phyloP scores from a whole-genome alignment of 2,888 invertebrate genomes.

The Leucophenga maculata region DNA sequence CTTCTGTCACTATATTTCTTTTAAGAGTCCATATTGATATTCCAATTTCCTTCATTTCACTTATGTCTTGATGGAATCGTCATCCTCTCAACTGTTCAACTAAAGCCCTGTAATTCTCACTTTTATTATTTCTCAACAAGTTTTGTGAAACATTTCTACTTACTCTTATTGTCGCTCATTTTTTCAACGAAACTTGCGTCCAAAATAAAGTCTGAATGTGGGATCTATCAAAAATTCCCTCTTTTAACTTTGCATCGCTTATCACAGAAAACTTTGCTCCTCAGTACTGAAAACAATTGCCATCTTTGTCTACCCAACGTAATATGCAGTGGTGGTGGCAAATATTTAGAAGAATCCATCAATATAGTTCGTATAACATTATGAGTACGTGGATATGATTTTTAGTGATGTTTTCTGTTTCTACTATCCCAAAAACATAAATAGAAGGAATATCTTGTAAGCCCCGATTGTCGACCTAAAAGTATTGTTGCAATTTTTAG shows the following conservation, averaged over 20 bases:
- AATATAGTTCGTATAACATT: background rate
- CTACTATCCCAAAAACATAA: slow-evolving; percentile 19
- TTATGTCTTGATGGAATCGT: no score
- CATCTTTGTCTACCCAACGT: background rate
- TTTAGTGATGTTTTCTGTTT: background rate
- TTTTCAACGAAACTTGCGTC: no score
- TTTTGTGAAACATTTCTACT: no score
- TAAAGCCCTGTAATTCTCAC: no score
- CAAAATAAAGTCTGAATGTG: no score
- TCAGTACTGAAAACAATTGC: background rate
- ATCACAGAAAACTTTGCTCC: background rate
- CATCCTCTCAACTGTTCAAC: no score
- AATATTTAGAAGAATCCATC: background rate
- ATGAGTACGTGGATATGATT: background rate
- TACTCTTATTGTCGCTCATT: no score
- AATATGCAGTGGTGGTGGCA: slow-evolving; percentile 19
- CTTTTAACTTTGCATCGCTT: background rate
- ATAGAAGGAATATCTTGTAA: slow-evolving; percentile 9
- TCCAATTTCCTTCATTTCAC: no score
- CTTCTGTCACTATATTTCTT: no score
- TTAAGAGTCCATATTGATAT: no score
- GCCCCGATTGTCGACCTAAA: background rate
- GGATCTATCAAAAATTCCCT: background rate
- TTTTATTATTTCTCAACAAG: no score
- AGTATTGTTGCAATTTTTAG: background rate